Conservation (phyloP, 2,797 vertebrate genomes). For the Sebastes kiyomatsui region DNA sequence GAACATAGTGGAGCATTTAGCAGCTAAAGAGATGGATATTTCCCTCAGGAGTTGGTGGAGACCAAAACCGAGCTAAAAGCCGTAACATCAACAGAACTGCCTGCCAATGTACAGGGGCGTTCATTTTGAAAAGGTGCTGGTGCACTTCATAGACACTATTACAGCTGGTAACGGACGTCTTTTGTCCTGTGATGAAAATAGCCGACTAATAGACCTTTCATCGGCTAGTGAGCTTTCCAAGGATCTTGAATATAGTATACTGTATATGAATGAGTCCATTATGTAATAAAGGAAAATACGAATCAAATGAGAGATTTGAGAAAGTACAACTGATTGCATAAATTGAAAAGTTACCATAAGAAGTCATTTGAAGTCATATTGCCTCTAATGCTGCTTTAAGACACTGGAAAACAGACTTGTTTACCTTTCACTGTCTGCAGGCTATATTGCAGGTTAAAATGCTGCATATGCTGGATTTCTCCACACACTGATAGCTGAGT, state of each 20-base stretch:
- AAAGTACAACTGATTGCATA: background rate
- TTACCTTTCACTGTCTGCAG: background rate
- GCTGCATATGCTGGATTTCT: constrained; percentile 5
- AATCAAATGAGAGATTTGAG: background rate
- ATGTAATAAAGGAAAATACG: background rate
- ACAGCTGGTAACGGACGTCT: background rate
- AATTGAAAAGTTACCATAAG: background rate
- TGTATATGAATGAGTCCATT: background rate
- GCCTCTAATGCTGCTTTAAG: background rate
- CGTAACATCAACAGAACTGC: background rate
- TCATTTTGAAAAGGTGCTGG: background rate
- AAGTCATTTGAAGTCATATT: background rate
- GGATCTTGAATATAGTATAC: background rate
- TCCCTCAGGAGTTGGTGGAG: no score
- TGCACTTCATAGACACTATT: background rate
- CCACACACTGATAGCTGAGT: background rate
- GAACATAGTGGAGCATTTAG: background rate
- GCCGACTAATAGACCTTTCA: background rate
- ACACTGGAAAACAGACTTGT: background rate
- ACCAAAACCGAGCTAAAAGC: background rate
- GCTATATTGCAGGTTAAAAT: background rate
- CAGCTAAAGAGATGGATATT: no score
- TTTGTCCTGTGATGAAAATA: constrained; percentile 13
- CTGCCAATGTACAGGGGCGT: background rate
- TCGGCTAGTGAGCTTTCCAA: background rate